Conservation (phyloP, 1,140 invertebrate species). For the Bombus superbus region DNA sequence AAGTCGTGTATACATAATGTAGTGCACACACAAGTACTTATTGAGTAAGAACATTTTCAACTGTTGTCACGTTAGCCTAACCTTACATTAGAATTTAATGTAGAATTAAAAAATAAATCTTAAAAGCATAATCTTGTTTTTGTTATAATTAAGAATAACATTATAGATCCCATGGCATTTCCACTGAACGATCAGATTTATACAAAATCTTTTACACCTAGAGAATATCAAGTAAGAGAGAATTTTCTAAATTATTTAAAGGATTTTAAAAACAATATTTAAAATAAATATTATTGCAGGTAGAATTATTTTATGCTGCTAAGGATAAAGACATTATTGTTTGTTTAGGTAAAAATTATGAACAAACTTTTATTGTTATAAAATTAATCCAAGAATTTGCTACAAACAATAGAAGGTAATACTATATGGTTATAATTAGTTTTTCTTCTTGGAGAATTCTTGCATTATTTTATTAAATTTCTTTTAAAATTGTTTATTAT, state of each 20-base stretch:
- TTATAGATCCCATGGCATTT: slow-evolving; percentile 83
- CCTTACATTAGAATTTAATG: slow-evolving; percentile 34
- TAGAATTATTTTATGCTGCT: slow-evolving; percentile 92
- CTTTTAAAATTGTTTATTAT: slow-evolving; percentile 52
- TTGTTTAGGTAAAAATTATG: slow-evolving; percentile 90
- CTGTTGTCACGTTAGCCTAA: slow-evolving; percentile 25
- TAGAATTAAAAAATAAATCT: slow-evolving; percentile 6
- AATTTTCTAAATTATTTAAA: slow-evolving; percentile 38
- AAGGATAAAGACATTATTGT: slow-evolving; percentile 92
- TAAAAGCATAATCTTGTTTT: slow-evolving; percentile 19
- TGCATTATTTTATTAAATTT: not conserved
- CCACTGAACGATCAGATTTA: slow-evolving; percentile 86
- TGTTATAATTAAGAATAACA: slow-evolving; percentile 6
- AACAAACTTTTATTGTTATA: slow-evolving; percentile 94
- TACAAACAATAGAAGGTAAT: slow-evolving; percentile 82
- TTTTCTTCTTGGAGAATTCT: not conserved
- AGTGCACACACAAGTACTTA: not conserved
- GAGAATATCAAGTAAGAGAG: slow-evolving; percentile 87
- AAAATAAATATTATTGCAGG: slow-evolving; percentile 76
- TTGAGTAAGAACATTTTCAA: not conserved
- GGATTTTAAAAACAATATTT: not conserved
- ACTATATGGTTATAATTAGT: slow-evolving; percentile 43
- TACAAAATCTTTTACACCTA: slow-evolving; percentile 88
- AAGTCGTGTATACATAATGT: no score
- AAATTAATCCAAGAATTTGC: slow-evolving; percentile 92